These are phyloP conservation scores for Melitaea cinxia DNA, from an alignment of 1,140 invertebrate species.

Conservation along the genomic window DNA sequence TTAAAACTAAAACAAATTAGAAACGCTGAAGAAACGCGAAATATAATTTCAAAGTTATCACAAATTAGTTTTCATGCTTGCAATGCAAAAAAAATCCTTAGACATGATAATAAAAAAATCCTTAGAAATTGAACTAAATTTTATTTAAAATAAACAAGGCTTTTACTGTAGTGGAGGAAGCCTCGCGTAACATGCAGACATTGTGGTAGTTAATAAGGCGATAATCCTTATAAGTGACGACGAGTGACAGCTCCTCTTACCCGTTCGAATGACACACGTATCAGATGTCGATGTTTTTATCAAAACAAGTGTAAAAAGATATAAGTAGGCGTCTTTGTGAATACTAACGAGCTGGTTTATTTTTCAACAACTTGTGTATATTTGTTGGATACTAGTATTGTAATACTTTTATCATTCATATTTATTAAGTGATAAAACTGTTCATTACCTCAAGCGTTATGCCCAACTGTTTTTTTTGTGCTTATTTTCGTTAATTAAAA, in stretches of 20 bases:
- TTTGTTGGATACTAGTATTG: no score
- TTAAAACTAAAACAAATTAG: background rate
- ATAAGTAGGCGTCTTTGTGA: background rate
- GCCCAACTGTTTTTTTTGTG: no score
- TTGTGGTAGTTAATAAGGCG: constrained; percentile 18
- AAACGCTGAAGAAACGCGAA: background rate
- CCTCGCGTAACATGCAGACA: constrained; percentile 11
- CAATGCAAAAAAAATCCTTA: no score
- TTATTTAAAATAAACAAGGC: background rate
- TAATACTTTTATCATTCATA: no score
- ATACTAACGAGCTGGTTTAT: background rate
- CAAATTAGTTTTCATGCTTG: background rate
- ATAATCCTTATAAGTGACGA: constrained; percentile 31
- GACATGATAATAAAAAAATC: no score
- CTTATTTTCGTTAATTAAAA: no score
- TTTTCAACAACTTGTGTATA: no score
- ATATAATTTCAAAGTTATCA: background rate
- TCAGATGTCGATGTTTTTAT: constrained; percentile 5
- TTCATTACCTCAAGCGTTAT: no score
- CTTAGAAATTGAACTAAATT: no score
- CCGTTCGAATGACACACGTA: constrained; percentile 3
- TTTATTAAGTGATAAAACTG: no score
- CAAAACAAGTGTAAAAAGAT: background rate
- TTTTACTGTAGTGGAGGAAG: constrained; percentile 5
- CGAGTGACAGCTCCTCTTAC: constrained; percentile 17